Conservation (phyloP, 1,140 invertebrate species). For the Euura saliciscinereae region DNA sequence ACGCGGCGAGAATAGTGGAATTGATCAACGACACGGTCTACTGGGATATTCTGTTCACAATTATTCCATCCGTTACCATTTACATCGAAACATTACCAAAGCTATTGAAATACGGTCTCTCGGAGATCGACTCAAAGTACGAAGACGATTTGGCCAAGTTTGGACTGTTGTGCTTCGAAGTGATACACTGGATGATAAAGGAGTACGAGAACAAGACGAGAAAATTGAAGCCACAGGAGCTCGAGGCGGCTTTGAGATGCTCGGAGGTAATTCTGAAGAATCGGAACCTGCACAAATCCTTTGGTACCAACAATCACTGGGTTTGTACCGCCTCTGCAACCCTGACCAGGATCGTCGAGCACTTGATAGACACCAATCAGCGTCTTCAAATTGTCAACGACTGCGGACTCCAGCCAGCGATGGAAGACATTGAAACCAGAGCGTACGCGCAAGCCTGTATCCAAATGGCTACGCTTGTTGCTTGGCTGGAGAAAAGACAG, state of each 20-base stretch:
- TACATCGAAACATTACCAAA: constrained; percentile 52
- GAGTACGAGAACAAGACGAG: constrained; percentile 27
- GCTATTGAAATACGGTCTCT: constrained; percentile 49
- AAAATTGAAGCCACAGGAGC: constrained; percentile 35
- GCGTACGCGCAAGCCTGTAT: constrained; percentile 54
- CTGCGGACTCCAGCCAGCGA: constrained; percentile 42
- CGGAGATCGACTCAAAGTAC: constrained; percentile 52
- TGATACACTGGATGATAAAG: constrained; percentile 51
- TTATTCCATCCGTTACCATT: constrained; percentile 63
- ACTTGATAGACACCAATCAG: constrained; percentile 40
- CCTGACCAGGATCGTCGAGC: constrained; percentile 41
- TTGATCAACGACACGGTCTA: constrained; percentile 62
- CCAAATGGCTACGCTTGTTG: constrained; percentile 57
- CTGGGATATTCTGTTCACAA: constrained; percentile 59
- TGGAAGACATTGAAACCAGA: constrained; percentile 47
- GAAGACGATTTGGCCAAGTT: constrained; percentile 66
- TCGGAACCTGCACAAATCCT: constrained; percentile 43
- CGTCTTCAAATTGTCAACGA: constrained; percentile 40
- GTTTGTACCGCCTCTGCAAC: constrained; percentile 57
- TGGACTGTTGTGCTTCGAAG: constrained; percentile 67
- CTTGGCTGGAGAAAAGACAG: constrained; percentile 57
- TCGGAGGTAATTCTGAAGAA: constrained; percentile 53
- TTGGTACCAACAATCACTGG: constrained; percentile 52
- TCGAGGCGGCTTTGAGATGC: constrained; percentile 51
- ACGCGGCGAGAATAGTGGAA: constrained; percentile 60